Conservation (phyloP, 2,888 invertebrate species). For the Exephanes ischioxanthus region DNA sequence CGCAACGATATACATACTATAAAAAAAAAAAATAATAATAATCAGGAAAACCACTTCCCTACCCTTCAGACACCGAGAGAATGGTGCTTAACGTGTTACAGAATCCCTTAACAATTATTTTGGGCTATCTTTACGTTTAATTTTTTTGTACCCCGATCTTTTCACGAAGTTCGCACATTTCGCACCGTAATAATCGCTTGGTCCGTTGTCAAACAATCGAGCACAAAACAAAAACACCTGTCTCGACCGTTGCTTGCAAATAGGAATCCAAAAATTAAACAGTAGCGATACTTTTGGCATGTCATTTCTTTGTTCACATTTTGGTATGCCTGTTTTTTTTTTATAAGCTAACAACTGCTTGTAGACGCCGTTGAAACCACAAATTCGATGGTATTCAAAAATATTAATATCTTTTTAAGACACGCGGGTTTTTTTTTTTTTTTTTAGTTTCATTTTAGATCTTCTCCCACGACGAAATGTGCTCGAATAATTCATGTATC, state of each 20-base stretch:
- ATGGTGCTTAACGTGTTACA: conserved; percentile 74
- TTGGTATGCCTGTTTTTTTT: conserved; percentile 53
- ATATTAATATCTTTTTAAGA: not conserved
- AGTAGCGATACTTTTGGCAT: conserved; percentile 18
- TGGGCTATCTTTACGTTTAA: not conserved
- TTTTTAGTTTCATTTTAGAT: conserved; percentile 5
- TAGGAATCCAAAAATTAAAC: conserved; percentile 42
- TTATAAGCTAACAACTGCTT: conserved; percentile 63
- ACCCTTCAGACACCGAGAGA: conserved; percentile 43
- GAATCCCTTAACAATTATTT: conserved; percentile 38
- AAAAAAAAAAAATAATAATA: conserved; percentile 2
- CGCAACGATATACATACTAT: conserved; percentile 35
- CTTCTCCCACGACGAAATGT: conserved; percentile 58
- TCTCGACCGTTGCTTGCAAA: conserved; percentile 48
- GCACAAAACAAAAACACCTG: conserved; percentile 42
- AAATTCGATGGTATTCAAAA: conserved; percentile 44
- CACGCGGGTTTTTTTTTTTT: not conserved
- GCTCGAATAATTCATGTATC: conserved; percentile 53
- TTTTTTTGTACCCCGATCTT: conserved; percentile 49
- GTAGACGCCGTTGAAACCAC: conserved; percentile 55
- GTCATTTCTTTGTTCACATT: conserved; percentile 19
- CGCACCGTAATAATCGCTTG: conserved; percentile 38
- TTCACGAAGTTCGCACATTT: conserved; percentile 67
- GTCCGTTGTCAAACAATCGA: conserved; percentile 48
- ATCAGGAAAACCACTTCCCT: not conserved